A percentile compares a stretch with the other conserved stretches of the same genome.
These are phyloP conservation scores for Isaurus tuberculatus DNA, from an alignment of 92 coral and sea anemone genomes.

Conservation along the genomic window DNA sequence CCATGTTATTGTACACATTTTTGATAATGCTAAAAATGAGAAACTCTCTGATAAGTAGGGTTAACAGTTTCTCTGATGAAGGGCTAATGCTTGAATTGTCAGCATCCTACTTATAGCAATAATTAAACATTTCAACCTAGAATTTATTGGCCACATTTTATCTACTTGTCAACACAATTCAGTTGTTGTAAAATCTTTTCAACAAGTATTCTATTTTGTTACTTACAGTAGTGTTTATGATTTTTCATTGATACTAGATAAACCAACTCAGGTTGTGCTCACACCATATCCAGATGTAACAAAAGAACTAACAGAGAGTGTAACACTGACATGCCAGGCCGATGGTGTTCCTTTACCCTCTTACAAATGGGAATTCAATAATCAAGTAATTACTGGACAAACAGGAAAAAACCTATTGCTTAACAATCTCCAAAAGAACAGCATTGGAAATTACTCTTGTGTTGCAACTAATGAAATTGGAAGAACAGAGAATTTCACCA, in stretches of 20 bases:
- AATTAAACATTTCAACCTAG: too few species aligned
- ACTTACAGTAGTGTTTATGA: too few species aligned
- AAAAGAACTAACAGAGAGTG: constrained; percentile 16
- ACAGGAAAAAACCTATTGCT: constrained; percentile 27
- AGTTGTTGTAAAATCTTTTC: too few species aligned
- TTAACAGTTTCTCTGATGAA: too few species aligned
- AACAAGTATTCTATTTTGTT: too few species aligned
- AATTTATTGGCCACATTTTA: too few species aligned
- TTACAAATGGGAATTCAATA: constrained; percentile 66
- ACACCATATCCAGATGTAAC: constrained; percentile 24
- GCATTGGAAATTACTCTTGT: constrained; percentile 82
- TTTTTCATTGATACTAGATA: constrained; percentile 42
- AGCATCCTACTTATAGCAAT: too few species aligned
- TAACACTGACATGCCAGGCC: constrained; percentile 60
- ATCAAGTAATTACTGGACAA: constrained; percentile 7
- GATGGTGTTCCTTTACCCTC: constrained; percentile 73
- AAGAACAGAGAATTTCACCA: constrained; percentile 10
- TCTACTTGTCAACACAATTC: too few species aligned
- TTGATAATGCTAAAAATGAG: too few species aligned
- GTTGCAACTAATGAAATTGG: constrained; percentile 74
- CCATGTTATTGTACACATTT: too few species aligned
- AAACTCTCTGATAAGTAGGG: too few species aligned
- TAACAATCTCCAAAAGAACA: constrained; percentile 36
- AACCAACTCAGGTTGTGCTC: constrained; percentile 58
- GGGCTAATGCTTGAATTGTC: too few species aligned